These are phyloP conservation scores for Clarias gariepinus DNA, from an alignment of 2,113 vertebrate genomes.

Conservation along the genomic window DNA sequence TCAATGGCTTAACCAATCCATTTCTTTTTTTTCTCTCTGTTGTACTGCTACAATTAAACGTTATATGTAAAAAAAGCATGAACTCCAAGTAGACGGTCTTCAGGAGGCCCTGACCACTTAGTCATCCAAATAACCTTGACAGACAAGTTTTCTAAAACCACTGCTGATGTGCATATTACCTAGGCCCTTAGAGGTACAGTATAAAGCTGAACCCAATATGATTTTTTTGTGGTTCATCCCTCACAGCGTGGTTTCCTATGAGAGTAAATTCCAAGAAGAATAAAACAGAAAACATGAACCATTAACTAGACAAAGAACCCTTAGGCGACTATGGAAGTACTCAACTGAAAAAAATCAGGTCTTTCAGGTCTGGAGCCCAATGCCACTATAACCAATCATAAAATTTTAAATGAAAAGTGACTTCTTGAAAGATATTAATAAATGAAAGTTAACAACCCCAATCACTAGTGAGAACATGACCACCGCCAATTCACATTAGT, in stretches of 20 bases:
- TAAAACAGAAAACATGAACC: background rate
- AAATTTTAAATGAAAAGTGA: background rate
- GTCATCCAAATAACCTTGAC: background rate
- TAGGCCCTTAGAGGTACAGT: background rate
- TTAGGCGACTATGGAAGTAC: background rate
- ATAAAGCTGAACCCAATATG: background rate
- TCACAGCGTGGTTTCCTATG: background rate
- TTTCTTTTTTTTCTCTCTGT: too few species aligned
- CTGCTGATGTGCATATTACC: background rate
- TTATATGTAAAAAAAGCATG: too few species aligned
- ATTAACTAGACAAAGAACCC: background rate
- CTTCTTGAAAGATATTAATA: background rate
- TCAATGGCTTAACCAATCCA: background rate
- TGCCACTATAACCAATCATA: background rate
- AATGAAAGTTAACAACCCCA: too few species aligned
- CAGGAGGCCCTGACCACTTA: background rate
- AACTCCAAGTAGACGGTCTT: background rate
- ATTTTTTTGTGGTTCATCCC: background rate
- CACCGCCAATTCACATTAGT: background rate
- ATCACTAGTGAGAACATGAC: background rate
- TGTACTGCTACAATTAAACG: too few species aligned
- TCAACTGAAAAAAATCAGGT: background rate
- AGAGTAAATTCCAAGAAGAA: background rate
- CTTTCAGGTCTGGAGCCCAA: background rate
- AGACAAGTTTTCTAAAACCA: background rate